These are phyloP conservation scores for Chaetodon trifascialis DNA, from an alignment of 2,113 vertebrate genomes.

Conservation along the genomic window DNA sequence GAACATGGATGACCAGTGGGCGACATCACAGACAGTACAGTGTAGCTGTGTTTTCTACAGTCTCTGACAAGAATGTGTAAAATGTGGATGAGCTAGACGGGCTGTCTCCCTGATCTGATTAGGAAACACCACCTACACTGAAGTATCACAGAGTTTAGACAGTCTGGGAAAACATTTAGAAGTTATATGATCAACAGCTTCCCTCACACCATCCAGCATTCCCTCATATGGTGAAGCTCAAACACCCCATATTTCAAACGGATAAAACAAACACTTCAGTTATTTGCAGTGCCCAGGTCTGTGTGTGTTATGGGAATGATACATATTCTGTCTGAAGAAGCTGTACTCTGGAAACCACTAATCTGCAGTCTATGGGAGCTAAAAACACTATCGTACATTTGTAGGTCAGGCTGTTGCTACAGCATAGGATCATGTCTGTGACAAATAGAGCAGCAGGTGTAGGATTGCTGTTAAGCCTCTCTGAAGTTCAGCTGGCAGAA, in stretches of 20 bases:
- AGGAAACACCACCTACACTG: neutral
- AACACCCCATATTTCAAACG: neutral
- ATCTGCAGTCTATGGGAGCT: neutral
- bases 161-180: neutral
- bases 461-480: constrained; percentile 36
- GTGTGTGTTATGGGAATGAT: neutral
- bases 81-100: constrained; percentile 62
- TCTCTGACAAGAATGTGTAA: constrained; percentile 58
- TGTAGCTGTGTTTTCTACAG: neutral
- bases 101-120: neutral
- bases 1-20: no score
- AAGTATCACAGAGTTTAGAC: neutral
- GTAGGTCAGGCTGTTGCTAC: constrained; percentile 31
- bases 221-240: neutral
- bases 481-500: constrained; percentile 42
- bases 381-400: neutral
- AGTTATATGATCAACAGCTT: constrained; percentile 1
- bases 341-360: neutral
- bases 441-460: constrained; percentile 64
- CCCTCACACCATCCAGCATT: neutral
- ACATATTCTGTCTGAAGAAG: neutral
- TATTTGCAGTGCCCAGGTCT: neutral
- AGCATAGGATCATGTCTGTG: constrained; percentile 8
- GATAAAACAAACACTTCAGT: neutral
- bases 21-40: neutral